A percentile compares a stretch with the other conserved stretches of the same genome.
Evolutionary conservation across 2,797 vertebrate genomes (phyloP).

Genomic region (Streptopelia turtur): DNA sequence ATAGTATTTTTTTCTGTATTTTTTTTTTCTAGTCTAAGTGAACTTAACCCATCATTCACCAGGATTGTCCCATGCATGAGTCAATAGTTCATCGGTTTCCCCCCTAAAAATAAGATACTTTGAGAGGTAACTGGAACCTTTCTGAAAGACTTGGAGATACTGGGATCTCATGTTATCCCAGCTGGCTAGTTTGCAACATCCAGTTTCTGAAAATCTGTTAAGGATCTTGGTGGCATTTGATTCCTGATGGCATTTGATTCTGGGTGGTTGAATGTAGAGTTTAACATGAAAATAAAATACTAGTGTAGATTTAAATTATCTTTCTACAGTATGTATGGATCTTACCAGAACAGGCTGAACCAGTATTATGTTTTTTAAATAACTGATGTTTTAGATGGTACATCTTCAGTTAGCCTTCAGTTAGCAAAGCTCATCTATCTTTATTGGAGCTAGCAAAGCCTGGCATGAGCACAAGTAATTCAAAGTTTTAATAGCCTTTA

Average conservation of each 20-base stretch:
- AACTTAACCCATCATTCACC: neutral
- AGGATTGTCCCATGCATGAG: neutral
- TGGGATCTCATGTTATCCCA: neutral
- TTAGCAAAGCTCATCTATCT: neutral
- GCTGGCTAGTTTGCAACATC: neutral
- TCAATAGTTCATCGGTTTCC: neutral
- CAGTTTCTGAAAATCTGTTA: neutral
- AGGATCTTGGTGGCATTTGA: neutral
- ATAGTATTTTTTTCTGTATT: too few species aligned
- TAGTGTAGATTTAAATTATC: neutral
- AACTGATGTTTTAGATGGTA: neutral
- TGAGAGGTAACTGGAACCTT: neutral
- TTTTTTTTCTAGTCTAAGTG: neutral
- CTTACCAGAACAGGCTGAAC: neutral
- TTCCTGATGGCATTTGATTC: neutral
- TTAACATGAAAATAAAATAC: neutral
- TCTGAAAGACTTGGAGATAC: neutral
- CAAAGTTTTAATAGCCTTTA: constrained; percentile 37
- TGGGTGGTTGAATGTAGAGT: neutral
- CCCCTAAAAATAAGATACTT: constrained; percentile 11
- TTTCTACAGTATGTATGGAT: neutral
- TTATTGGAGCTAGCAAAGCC: neutral
- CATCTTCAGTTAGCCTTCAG: constrained; percentile 14
- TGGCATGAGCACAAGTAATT: constrained; percentile 51
- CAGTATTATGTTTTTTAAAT: neutral